A percentile compares a stretch with the other conserved stretches of the same genome.
phyloP scores from a whole-genome alignment of 2,113 vertebrate species.

The Lanius collurio region DNA sequence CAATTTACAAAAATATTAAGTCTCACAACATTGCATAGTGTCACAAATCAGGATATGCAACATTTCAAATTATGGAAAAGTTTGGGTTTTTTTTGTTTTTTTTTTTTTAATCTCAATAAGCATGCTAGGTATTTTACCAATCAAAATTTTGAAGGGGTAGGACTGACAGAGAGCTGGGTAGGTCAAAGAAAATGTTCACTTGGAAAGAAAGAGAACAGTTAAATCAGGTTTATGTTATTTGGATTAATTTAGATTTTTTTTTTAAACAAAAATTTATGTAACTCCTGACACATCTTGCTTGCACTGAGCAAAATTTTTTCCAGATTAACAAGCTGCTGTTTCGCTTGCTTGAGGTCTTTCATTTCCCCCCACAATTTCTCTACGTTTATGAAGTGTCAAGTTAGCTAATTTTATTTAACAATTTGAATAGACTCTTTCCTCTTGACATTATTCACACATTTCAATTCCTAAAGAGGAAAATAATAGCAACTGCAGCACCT shows the following conservation, averaged over 20 bases:
- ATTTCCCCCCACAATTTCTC: neutral
- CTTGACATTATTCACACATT: neutral
- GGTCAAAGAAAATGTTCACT: neutral
- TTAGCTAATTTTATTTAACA: slow-evolving; percentile 14
- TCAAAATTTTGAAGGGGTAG: neutral
- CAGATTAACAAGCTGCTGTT: neutral
- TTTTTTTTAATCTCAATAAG: neutral
- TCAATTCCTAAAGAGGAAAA: neutral
- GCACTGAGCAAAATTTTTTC: neutral
- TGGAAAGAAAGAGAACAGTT: neutral
- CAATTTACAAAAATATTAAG: neutral
- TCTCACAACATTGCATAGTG: neutral
- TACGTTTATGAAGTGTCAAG: neutral
- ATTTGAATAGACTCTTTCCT: neutral
- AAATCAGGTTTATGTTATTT: neutral
- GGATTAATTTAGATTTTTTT: neutral
- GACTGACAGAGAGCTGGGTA: neutral
- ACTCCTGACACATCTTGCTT: neutral
- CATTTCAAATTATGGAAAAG: neutral
- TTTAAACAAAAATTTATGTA: neutral
- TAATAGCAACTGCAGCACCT: neutral
- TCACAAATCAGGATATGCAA: neutral
- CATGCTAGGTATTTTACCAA: neutral
- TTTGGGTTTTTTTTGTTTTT: neutral
- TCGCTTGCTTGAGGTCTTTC: neutral